These are phyloP conservation scores for Nysson spinosus DNA, from an alignment of 2,888 invertebrate genomes.

Conservation along the genomic window DNA sequence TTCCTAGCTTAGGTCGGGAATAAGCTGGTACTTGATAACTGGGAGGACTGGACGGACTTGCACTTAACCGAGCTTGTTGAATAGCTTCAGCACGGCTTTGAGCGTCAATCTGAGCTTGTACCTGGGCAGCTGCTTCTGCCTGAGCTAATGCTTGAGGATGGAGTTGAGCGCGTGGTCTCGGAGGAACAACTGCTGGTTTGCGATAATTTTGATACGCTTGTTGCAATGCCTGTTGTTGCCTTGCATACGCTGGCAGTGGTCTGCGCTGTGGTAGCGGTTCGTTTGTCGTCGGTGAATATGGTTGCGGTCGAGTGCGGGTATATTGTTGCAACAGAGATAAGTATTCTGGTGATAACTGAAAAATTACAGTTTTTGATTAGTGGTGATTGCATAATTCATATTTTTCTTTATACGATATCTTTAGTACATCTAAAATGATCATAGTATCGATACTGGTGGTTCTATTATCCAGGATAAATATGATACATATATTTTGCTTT, in stretches of 20 bases:
- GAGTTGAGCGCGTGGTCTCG: constrained; percentile 65
- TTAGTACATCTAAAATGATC: too few species aligned
- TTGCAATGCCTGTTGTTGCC: constrained; percentile 71
- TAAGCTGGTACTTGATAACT: constrained; percentile 65
- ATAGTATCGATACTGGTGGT: too few species aligned
- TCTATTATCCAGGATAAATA: too few species aligned
- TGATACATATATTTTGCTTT: too few species aligned
- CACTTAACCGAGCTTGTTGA: constrained; percentile 57
- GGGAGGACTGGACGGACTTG: constrained; percentile 53
- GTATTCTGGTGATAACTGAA: constrained; percentile 73
- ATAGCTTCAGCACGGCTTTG: constrained; percentile 65
- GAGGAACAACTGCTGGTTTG: constrained; percentile 68
- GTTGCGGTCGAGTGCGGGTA: constrained; percentile 60
- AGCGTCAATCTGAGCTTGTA: constrained; percentile 66
- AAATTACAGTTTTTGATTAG: constrained; percentile 24
- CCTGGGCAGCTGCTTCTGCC: constrained; percentile 64
- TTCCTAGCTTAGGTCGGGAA: constrained; percentile 67
- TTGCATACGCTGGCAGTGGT: constrained; percentile 66
- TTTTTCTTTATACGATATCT: too few species aligned
- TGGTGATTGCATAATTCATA: too few species aligned
- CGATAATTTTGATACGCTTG: constrained; percentile 71
- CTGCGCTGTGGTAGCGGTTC: constrained; percentile 60
- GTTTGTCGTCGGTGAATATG: constrained; percentile 22
- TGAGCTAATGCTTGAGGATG: constrained; percentile 69
- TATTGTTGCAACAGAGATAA: constrained; percentile 69